Base-by-base conservation (phyloP, 2,888 invertebrate species). In the Hipparchia sbordonii region DNA sequence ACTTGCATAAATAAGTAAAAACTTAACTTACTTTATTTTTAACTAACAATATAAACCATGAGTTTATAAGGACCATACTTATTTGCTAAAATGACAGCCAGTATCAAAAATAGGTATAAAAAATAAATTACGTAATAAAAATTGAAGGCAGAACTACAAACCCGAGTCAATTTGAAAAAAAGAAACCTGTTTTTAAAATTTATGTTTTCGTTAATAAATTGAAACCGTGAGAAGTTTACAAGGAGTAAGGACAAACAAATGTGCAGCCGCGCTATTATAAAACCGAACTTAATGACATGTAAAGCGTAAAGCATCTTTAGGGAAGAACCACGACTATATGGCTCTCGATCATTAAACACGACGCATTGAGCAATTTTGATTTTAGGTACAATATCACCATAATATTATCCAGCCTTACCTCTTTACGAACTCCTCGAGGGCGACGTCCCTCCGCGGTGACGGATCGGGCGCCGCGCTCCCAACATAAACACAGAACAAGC, bases 401-500 rank as follows among this genome's bases (percentile, higher is more conserved):
- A 13, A 7, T n/a, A 62, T 66, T n/a, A 62, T 66, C 61, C 73
- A 72, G 72, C 77, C 84, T 87, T 75, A 92, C 93, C 89, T 91
- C 90, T 90, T 87, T 84, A 86, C 87, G 77, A 85, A 89, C 84
- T 89, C 87, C 82, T 88, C 82, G 93, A 87, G 91, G 92, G 93
- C 92, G 92, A 92, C 90, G 93, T 91, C 87, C 87, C 88, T 84
- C 77, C 77, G 87, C 86, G 87, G 88, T 89, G 89, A 88, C 86
- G 83, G 84, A 89, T 84, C 90, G 84, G 85, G 86, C 87, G 88
- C 87, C 88, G 88, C 90, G 89, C 85, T 89, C 85, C 87, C 86
- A 89, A 93, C 92, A 92, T 92, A 93, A 93, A 93, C 93, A 93
- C 93, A 91, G 88, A 92, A 93, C 92, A 89, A 88, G 87, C 86